Evolutionary conservation across 1,140 invertebrate species (phyloP), one percentile per base, ranked within the genome.

Genomic region (Pentalonia nigronervosa): DNA sequence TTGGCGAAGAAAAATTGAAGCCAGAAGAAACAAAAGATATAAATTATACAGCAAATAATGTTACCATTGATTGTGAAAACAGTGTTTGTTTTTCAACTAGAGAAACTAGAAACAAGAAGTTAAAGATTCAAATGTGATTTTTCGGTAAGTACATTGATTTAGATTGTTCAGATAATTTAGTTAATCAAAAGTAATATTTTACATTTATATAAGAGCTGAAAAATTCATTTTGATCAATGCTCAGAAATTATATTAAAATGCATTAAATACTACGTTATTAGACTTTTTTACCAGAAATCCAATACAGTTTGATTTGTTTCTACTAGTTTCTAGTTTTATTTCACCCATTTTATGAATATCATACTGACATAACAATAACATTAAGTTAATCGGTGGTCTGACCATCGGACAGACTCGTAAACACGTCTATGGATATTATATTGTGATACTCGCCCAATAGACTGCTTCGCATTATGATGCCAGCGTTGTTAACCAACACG

Each of bases 401-500:
- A 6, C 14, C 0, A 76, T n/a, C 7, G 30, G 21, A 2, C 50
- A 14, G 83, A 23, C 0, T 11, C 21, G 7, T 83, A 25, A 36
- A 84, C 41, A 45, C 9, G 25, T 21, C 4, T 34, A 36, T 86
- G 3, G 20, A 48, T 53, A 86, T 48, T 36, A 87, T 21, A 41
- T 45, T 81, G 60, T 41, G 36, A 9, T 14, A 47, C 60, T 83
- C 30, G 50, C 93, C 93, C 53, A 94, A 86, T 36, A 94, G 84
- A 84, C 60, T 87, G 20, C 76, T 94, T 21, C 90, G 76, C 11
- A 94, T 89, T 20, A 94, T 91, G 23, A 94, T 67, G n/a, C 94
- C 94, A 34, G 94, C 94, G 83, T 94, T 94, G 76, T 94, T 94
- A 23, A 94, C 90, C 48, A 96, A 95, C 36, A 97, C 95, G 94